phyloP scores from a whole-genome alignment of 2,888 invertebrate species.

The Suillia variegata region DNA sequence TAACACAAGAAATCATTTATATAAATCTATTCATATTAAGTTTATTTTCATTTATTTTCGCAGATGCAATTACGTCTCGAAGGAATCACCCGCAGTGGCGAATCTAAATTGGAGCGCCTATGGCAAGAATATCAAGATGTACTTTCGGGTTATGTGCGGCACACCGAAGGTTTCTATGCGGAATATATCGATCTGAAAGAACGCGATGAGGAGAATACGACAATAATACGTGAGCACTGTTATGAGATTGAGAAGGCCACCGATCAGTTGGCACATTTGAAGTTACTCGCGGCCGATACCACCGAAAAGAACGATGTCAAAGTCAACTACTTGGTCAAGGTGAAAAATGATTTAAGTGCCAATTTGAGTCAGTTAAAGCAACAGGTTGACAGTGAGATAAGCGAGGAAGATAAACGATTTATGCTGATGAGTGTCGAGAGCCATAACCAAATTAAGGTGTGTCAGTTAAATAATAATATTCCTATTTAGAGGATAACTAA shows the following conservation, averaged over 20 bases:
- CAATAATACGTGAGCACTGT: constrained; percentile 55
- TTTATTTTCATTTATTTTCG: neutral
- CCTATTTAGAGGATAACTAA: neutral
- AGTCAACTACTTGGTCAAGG: constrained; percentile 61
- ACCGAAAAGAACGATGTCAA: constrained; percentile 62
- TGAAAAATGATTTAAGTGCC: constrained; percentile 63
- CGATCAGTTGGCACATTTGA: constrained; percentile 52
- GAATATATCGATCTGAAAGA: constrained; percentile 61
- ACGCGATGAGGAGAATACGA: constrained; percentile 59
- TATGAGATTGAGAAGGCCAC: constrained; percentile 54
- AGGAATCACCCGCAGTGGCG: constrained; percentile 61
- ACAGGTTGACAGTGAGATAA: constrained; percentile 64
- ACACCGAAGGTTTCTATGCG: constrained; percentile 60
- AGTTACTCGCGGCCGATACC: constrained; percentile 64
- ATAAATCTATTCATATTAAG: neutral
- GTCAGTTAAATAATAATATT: neutral
- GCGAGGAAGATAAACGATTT: constrained; percentile 64
- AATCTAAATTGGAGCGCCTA: constrained; percentile 63
- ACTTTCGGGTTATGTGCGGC: constrained; percentile 56
- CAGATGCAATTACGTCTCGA: constrained; percentile 60
- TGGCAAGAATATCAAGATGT: constrained; percentile 61
- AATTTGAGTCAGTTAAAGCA: constrained; percentile 64
- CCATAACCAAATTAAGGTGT: constrained; percentile 60
- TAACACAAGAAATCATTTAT: neutral
- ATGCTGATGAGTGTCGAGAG: constrained; percentile 69